Percentiles rank a stretch among this genome's conserved stretches.
Evolutionary conservation across 2,888 invertebrate genomes (phyloP).

Genomic region (Polydrusus pterygomalis): DNA sequence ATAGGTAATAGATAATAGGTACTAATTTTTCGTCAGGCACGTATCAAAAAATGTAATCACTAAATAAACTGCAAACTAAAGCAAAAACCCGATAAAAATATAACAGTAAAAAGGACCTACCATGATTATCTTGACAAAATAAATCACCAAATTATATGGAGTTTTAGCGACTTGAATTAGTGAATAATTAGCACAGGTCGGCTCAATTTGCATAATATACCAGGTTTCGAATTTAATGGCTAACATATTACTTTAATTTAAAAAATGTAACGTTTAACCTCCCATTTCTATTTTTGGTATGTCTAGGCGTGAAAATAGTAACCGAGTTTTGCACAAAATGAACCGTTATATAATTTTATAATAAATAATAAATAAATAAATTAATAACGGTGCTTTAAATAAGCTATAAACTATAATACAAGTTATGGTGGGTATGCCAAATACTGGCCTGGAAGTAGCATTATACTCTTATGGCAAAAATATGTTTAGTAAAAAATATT

Average conservation of each 20-base stretch:
- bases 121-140: too few species aligned
- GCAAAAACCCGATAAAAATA: too few species aligned
- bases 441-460: slow-evolving; percentile 62
- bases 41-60: too few species aligned
- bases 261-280: neutral
- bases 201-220: too few species aligned
- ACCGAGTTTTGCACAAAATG: slow-evolving; percentile 43
- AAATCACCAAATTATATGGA: too few species aligned
- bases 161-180: too few species aligned
- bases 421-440: slow-evolving; percentile 62
- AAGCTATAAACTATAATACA: slow-evolving; percentile 61
- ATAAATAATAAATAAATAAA: slow-evolving; percentile 57
- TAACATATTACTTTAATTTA: neutral
- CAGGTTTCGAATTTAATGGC: neutral
- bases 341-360: slow-evolving; percentile 41
- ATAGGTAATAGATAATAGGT: too few species aligned
- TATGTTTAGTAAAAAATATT: slow-evolving; percentile 62
- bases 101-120: too few species aligned
- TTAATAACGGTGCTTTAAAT: slow-evolving; percentile 38
- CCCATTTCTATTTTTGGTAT: slow-evolving; percentile 25
- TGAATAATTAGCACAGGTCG: too few species aligned
- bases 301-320: slow-evolving; percentile 14
- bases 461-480: slow-evolving; percentile 60
- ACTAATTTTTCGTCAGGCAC: too few species aligned
- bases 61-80: too few species aligned